Percentiles rank a stretch among this genome's conserved stretches.
These are phyloP conservation scores for Rosalia funebris DNA, from an alignment of 2,888 invertebrate species.

Conservation along the genomic window DNA sequence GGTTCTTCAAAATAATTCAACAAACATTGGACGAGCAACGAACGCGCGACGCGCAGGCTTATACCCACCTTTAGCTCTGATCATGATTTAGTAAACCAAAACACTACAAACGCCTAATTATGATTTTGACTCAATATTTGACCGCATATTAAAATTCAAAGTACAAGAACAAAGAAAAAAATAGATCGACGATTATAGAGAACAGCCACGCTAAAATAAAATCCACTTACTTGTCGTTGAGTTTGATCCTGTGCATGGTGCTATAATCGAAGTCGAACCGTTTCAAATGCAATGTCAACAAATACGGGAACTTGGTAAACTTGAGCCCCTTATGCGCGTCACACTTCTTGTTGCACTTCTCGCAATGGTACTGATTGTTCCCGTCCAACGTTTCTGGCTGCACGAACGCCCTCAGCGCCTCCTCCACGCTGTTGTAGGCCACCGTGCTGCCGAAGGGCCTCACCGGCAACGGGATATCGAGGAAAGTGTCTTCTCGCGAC, in stretches of 20 bases:
- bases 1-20: too few species aligned
- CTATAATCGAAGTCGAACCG: slow-evolving; percentile 90
- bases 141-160: too few species aligned
- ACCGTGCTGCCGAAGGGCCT: slow-evolving; percentile 81
- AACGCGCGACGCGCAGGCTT: too few species aligned
- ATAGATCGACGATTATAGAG: too few species aligned
- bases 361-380: slow-evolving; percentile 88
- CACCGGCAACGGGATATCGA: slow-evolving; percentile 88
- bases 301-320: slow-evolving; percentile 86
- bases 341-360: slow-evolving; percentile 85
- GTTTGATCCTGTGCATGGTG: slow-evolving; percentile 84
- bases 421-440: slow-evolving; percentile 82
- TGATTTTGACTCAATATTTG: too few species aligned
- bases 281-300: slow-evolving; percentile 87
- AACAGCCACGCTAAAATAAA: too few species aligned
- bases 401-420: slow-evolving; percentile 85
- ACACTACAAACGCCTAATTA: too few species aligned
- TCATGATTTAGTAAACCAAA: too few species aligned
- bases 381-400: slow-evolving; percentile 85
- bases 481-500: slow-evolving; percentile 82
- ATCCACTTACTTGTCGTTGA: slow-evolving; percentile 80
- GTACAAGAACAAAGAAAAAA: too few species aligned
- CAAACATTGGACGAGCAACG: too few species aligned
- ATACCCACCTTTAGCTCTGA: too few species aligned
- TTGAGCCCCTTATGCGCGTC: slow-evolving; percentile 91